Base-by-base conservation (phyloP, 1,140 invertebrate species). In the Hydropsyche tenuis region DNA sequence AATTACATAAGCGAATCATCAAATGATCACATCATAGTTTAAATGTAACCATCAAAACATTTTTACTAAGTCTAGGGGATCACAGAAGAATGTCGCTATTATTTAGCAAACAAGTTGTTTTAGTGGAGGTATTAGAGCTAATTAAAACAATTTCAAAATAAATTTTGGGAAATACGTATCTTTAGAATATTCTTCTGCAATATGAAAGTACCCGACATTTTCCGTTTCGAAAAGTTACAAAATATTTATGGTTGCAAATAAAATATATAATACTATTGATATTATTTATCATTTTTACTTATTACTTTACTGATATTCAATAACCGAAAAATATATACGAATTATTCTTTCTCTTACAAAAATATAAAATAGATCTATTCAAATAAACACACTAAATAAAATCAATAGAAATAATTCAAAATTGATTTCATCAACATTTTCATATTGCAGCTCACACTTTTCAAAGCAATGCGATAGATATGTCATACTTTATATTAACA, bases 51-150 rank as follows among this genome's bases (percentile, higher is more conserved):
- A n/a, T n/a, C 3, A 16, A 51, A 51, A n/a, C 23, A 68, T 20
- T 23, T 48, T 46, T 68, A 12, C 23, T 46, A 68, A 22, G 48
- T 51, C 75, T 77, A 77, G 62, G 69, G 75, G 75, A 77, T 77
- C 75, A 77, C 75, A 77, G 75, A 77, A 74, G 73, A 73, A 20
- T 53, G 72, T 77, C 22, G 53, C 69, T 30, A 2, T 14, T 37
- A 2, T 27, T 16, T 5, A 16, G 25, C n/a, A 56, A 56, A 48
- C 4, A 14, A 20, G 56, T 5, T 25, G 51, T 53, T 6, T 53
- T 11, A 12, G 22, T 18, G 14, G 4, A 60, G 25, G 25, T 14
- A 7, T 60, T 60, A 60, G 25, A 45, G 27, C 42, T 65, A 43
- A n/a, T 18, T n/a, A 65, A 43, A 65, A 43, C 43, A 65, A 43